A percentile compares a stretch with the other conserved stretches of the same genome.
These are phyloP conservation scores for Platichthys stellatus DNA, from an alignment of 2,113 vertebrate genomes.

Conservation along the genomic window DNA sequence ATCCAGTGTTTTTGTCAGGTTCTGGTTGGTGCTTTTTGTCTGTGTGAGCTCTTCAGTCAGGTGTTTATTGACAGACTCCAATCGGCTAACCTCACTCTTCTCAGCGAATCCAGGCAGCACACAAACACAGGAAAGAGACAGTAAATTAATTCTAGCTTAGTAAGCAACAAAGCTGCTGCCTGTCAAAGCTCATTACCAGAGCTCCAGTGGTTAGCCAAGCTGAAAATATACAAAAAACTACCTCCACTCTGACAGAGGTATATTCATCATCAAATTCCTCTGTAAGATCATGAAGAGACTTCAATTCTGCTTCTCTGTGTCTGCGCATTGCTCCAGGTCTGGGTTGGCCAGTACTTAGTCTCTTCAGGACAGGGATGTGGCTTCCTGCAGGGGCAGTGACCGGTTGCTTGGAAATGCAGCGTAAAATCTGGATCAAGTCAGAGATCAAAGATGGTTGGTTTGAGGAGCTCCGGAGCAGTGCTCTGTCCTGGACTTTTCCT, in stretches of 20 bases:
- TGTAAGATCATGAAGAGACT: constrained; percentile 74
- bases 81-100: constrained; percentile 66
- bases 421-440: constrained; percentile 76
- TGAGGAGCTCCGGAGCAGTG: constrained; percentile 23
- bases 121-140: constrained; percentile 10
- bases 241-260: constrained; percentile 74
- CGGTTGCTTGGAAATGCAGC: constrained; percentile 63
- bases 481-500: constrained; percentile 50
- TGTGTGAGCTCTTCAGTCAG: constrained; percentile 76
- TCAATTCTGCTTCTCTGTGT: constrained; percentile 55
- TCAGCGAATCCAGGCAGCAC: constrained; percentile 39
- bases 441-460: constrained; percentile 69
- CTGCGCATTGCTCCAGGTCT: constrained; percentile 27
- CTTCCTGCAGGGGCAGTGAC: constrained; percentile 65
- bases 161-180: constrained; percentile 1
- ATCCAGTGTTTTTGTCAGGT: constrained; percentile 72
- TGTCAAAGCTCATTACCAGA: constrained; percentile 2
- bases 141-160: background rate
- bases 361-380: constrained; percentile 76
- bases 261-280: constrained; percentile 83
- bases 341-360: constrained; percentile 13
- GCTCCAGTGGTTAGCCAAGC: constrained; percentile 5
- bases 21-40: constrained; percentile 65
- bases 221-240: constrained; percentile 53
- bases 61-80: constrained; percentile 72